A percentile compares a stretch with the other conserved stretches of the same genome.
phyloP scores from a whole-genome alignment of 2,113 vertebrate species.

The Carettochelys insculpta region DNA sequence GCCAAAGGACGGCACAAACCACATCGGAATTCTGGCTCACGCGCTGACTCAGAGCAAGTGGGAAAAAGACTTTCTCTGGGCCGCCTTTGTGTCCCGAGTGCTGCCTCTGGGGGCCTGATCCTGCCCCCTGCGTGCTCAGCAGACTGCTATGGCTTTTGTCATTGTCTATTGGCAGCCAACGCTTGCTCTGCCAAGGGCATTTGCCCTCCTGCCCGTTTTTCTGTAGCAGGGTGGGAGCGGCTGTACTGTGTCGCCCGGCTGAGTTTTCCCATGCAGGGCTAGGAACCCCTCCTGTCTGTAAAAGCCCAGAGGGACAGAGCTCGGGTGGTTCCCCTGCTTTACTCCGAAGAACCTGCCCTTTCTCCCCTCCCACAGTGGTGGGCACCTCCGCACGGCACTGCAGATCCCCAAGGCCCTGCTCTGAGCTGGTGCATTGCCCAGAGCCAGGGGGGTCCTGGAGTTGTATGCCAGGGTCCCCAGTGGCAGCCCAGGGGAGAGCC shows the following conservation, averaged over 20 bases:
- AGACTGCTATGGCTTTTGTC: accelerated
- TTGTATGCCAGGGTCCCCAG: too few species aligned
- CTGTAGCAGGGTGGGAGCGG: too few species aligned
- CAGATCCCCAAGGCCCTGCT: neutral
- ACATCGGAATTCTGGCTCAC: neutral
- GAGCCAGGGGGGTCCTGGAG: neutral
- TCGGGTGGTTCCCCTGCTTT: neutral
- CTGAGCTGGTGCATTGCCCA: neutral
- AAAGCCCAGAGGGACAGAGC: neutral
- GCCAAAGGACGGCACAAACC: constrained; percentile 43
- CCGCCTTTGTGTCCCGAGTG: neutral
- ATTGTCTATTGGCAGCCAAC: accelerated
- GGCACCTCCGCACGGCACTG: neutral
- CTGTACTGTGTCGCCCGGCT: neutral
- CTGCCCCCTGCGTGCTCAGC: neutral
- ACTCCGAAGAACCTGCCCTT: neutral
- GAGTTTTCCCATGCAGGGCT: neutral
- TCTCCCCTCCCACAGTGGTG: neutral
- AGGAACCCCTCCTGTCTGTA: neutral
- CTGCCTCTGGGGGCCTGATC: neutral
- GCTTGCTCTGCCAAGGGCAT: accelerated
- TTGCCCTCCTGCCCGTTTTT: neutral
- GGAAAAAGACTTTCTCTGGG: neutral
- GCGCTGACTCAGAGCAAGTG: constrained; percentile 44
- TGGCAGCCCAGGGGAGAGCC: too few species aligned